Evolutionary conservation across 2,113 vertebrate genomes (phyloP).

Genomic region (Eudyptes chrysolophus): DNA sequence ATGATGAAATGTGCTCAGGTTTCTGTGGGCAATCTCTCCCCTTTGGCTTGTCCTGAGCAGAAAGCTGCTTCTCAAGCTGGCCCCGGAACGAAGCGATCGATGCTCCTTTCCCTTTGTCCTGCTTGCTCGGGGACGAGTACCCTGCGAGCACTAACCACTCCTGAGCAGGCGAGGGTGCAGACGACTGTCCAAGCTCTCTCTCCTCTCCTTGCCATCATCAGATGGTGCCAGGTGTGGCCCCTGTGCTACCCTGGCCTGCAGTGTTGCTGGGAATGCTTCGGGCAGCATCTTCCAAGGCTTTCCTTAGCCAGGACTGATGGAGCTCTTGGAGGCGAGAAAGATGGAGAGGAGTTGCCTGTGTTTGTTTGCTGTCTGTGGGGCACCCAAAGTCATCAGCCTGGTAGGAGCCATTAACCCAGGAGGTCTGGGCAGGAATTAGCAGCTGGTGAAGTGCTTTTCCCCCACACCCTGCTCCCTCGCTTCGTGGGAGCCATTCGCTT

Average conservation of each 20-base stretch:
- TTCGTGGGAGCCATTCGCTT: background rate
- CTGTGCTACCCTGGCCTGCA: background rate
- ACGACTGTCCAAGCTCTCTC: too few relatives aligned
- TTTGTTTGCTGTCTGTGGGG: background rate
- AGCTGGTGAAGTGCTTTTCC: background rate
- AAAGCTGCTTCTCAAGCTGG: background rate
- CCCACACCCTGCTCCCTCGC: background rate
- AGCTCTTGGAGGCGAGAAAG: background rate
- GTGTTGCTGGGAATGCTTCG: background rate
- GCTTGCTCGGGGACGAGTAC: accelerated
- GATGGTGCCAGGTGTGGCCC: background rate
- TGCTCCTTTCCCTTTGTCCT: background rate
- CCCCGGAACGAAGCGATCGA: accelerated
- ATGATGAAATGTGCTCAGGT: background rate
- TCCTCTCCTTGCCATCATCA: background rate
- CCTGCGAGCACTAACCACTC: background rate
- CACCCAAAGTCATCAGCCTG: background rate
- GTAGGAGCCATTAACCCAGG: background rate
- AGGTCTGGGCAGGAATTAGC: background rate
- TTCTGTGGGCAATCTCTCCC: background rate
- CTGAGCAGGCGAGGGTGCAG: accelerated
- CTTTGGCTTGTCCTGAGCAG: background rate
- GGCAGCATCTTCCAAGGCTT: background rate
- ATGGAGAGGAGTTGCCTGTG: background rate
- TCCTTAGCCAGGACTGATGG: background rate